A percentile compares a stretch with the other conserved stretches of the same genome.
Conservation (phyloP, 2,888 invertebrate genomes). For the Cerastoderma edule region DNA sequence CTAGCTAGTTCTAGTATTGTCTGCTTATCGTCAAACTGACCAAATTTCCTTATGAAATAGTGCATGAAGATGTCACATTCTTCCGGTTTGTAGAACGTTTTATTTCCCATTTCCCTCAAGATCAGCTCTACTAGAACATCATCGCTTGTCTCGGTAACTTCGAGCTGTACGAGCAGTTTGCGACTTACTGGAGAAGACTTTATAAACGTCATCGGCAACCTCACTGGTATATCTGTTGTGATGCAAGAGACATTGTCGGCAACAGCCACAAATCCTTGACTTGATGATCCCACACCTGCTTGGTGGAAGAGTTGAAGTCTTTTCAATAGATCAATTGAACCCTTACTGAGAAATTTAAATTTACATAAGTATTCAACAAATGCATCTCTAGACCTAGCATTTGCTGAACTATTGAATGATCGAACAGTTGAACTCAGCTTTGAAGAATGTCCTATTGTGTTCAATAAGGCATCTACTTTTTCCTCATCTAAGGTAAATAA, state of each 20-base stretch:
- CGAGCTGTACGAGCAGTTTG: too few relatives aligned
- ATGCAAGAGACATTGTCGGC: neutral
- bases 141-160: too few relatives aligned
- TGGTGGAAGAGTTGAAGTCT: neutral
- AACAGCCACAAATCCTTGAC: neutral
- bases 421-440: neutral
- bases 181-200: too few relatives aligned
- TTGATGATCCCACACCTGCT: neutral
- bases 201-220: too few relatives aligned
- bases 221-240: too few relatives aligned
- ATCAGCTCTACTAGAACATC: too few relatives aligned
- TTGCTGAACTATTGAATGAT: neutral
- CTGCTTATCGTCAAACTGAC: conserved; percentile 12
- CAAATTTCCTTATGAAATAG: conserved; percentile 36
- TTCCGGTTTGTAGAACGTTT: neutral
- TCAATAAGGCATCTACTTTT: neutral
- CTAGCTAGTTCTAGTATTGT: conserved; percentile 27
- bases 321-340: neutral
- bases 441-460: neutral
- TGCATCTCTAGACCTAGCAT: neutral
- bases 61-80: conserved; percentile 44
- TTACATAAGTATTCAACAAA: neutral
- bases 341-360: neutral
- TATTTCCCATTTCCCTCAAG: too few relatives aligned
- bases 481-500: neutral